A percentile compares a stretch with the other conserved stretches of the same genome.
Evolutionary conservation across 2,888 invertebrate species (phyloP).

Genomic region (Sialis fuliginosa): DNA sequence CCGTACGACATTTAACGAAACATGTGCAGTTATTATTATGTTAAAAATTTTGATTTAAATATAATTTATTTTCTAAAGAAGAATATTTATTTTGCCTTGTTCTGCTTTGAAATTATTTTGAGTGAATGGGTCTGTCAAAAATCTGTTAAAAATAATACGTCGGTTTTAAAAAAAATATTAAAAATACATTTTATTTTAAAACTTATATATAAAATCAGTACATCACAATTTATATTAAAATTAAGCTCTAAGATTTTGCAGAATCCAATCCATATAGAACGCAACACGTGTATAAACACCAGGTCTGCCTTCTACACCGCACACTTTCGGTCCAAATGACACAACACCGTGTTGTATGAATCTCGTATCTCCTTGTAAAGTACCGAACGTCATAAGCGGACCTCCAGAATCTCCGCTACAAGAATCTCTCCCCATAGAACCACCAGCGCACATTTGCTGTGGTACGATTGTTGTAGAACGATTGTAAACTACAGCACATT

Average conservation of each 20-base stretch:
- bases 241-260: conserved; percentile 11
- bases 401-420: conserved; percentile 54
- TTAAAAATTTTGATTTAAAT: no score
- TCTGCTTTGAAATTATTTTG: no score
- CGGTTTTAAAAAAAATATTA: no score
- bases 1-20: no score
- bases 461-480: conserved; percentile 13
- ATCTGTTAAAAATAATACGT: no score
- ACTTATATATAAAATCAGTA: no score
- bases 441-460: conserved; percentile 46
- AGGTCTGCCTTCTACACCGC: conserved; percentile 37
- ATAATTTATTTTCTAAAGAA: no score
- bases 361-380: conserved; percentile 20
- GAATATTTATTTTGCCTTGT: no score
- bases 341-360: conserved; percentile 39
- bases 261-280: conserved; percentile 47
- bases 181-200: no score
- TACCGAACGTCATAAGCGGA: conserved; percentile 32
- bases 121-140: no score
- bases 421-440: conserved; percentile 35
- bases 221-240: no score
- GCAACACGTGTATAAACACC: conserved; percentile 51
- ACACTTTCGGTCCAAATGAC: conserved; percentile 29
- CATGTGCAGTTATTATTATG: no score
- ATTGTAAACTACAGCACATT: conserved; percentile 17